Conservation (phyloP, 1,140 invertebrate genomes). For the Cepaea nemoralis region DNA sequence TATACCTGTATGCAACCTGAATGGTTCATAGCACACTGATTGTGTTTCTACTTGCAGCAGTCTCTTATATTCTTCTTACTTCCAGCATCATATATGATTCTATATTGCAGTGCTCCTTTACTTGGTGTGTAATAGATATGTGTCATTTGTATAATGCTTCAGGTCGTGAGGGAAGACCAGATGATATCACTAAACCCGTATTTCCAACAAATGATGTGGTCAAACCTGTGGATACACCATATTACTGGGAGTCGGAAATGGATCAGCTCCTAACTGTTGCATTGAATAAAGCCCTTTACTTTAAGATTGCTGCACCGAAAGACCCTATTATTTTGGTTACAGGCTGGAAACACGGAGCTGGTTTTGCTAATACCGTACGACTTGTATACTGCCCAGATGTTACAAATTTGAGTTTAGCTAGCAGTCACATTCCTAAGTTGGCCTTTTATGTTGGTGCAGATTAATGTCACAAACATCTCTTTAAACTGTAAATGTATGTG, state of each 20-base stretch:
- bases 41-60: no score
- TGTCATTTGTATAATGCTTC: neutral
- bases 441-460: neutral
- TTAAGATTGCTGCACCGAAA: slow-evolving; percentile 87
- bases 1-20: no score
- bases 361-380: slow-evolving; percentile 96
- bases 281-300: slow-evolving; percentile 87
- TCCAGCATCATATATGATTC: no score
- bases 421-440: neutral
- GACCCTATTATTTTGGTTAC: slow-evolving; percentile 95
- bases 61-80: no score
- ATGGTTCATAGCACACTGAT: no score
- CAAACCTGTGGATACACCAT: slow-evolving; percentile 75
- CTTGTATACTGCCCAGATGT: slow-evolving; percentile 82
- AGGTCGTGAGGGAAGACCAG: neutral
- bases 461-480: no score
- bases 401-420: neutral
- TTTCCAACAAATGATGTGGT: neutral
- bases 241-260: slow-evolving; percentile 96
- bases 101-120: no score
- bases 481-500: no score
- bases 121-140: no score
- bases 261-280: slow-evolving; percentile 91
- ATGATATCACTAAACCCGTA: neutral
- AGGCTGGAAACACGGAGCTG: slow-evolving; percentile 92